A percentile compares a stretch with the other conserved stretches of the same genome.
Evolutionary conservation across 1,140 invertebrate species (phyloP).

Genomic region (Triops longicaudatus): DNA sequence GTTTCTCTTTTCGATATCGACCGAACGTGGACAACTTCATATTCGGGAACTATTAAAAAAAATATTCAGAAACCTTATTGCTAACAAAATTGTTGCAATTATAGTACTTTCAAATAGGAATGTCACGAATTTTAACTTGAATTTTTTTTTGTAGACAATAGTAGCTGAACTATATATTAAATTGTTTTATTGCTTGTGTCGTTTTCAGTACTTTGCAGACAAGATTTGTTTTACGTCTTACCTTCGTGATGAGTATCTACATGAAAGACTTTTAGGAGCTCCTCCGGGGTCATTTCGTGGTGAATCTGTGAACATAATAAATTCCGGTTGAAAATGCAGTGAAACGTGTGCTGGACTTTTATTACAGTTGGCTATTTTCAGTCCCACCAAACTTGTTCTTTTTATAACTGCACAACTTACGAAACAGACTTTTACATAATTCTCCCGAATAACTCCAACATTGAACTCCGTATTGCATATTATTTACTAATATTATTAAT

Average conservation of each 20-base stretch:
- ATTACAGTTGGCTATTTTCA: too few species aligned
- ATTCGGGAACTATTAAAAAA: constrained; percentile 51
- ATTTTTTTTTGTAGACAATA: neutral
- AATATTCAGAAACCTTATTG: neutral
- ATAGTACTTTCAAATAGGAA: too few species aligned
- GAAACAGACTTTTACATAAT: too few species aligned
- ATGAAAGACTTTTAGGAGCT: constrained; percentile 69
- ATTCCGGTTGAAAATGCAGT: too few species aligned
- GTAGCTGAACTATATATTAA: neutral
- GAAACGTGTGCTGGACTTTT: too few species aligned
- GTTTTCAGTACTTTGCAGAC: neutral
- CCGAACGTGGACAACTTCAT: constrained; percentile 51
- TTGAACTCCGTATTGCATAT: too few species aligned
- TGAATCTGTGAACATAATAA: constrained; percentile 46
- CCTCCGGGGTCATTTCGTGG: constrained; percentile 70
- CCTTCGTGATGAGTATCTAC: constrained; percentile 62
- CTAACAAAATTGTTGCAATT: neutral
- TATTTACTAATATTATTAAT: too few species aligned
- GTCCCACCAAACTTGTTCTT: neutral
- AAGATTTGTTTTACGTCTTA: constrained; percentile 38
- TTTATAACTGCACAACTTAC: neutral
- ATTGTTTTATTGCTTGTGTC: neutral
- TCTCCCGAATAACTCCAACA: too few species aligned
- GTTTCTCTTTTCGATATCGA: constrained; percentile 32
- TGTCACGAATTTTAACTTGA: too few species aligned